A percentile compares a stretch with the other conserved stretches of the same genome.
These are phyloP conservation scores for Pyralis farinalis DNA, from an alignment of 2,888 invertebrate species.

Conservation along the genomic window DNA sequence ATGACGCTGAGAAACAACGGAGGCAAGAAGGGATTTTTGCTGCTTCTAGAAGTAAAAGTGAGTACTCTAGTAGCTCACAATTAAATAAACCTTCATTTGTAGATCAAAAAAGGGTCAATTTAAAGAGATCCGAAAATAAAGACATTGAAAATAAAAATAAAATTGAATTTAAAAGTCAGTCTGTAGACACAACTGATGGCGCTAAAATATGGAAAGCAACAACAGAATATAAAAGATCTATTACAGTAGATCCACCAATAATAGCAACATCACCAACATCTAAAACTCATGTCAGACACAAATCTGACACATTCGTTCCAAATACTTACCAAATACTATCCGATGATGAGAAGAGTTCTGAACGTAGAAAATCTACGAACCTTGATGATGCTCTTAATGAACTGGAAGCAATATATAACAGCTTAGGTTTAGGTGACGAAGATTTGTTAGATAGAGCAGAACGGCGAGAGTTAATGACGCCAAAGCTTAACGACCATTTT, in stretches of 20 bases:
- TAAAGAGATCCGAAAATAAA: slow-evolving; percentile 34
- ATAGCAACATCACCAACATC: slow-evolving; percentile 48
- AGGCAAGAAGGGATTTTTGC: slow-evolving; percentile 54
- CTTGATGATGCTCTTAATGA: slow-evolving; percentile 94
- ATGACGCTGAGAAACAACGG: slow-evolving; percentile 69
- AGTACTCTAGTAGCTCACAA: slow-evolving; percentile 48
- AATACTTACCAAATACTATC: slow-evolving; percentile 62
- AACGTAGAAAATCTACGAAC: slow-evolving; percentile 86
- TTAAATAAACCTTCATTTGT: slow-evolving; percentile 37
- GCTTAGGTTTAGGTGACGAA: slow-evolving; percentile 91
- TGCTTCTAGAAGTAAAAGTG: slow-evolving; percentile 59
- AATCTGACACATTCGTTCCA: slow-evolving; percentile 66
- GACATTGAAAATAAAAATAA: slow-evolving; percentile 56
- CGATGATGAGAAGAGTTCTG: slow-evolving; percentile 70
- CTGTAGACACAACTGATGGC: slow-evolving; percentile 59
- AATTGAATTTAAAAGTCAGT: slow-evolving; percentile 39
- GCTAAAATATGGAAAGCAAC: slow-evolving; percentile 74
- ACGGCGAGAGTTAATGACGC: slow-evolving; percentile 84
- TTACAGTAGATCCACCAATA: slow-evolving; percentile 59
- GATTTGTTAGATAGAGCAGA: slow-evolving; percentile 90
- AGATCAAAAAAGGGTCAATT: slow-evolving; percentile 36
- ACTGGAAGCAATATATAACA: slow-evolving; percentile 94
- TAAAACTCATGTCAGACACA: slow-evolving; percentile 68
- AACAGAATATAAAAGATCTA: slow-evolving; percentile 68
- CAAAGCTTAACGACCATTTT: slow-evolving; percentile 67